Base-by-base conservation (phyloP, 2,113 vertebrate genomes). In the Kryptolebias marmoratus region DNA sequence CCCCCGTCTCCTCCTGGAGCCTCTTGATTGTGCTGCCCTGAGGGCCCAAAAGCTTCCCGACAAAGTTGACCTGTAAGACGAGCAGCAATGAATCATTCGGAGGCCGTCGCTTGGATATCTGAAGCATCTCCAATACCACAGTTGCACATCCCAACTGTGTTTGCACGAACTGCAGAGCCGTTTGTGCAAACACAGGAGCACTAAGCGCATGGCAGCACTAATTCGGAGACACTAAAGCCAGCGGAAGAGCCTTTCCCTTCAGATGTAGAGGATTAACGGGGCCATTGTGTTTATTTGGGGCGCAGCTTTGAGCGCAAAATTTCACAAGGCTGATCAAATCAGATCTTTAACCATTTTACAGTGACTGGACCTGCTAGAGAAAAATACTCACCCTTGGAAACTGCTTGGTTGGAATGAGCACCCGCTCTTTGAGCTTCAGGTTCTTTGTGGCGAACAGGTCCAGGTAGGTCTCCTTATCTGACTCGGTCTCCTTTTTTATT, bases 11-110 rank as follows among this genome's bases (percentile, higher is more conserved):
- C 84, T 99, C 98, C 84, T 99, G 98, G 59, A 99, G 94, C 58
- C 98, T 95, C 82, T 98, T 99, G 82, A 99, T 98, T 47, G 97
- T 99, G 93, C 95, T 99, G n/a, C 97, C 97, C 87, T 98, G 96
- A 32, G 97, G 97, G 73, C 97, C 97, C 82, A 99, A 90, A 83
- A 99, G 97, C 87, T 99, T 99, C 11, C 97, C 97, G 39, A 99
- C 97, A 73, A 99, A 99, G 84, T 99, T 99, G 71, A 98, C 97
- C 97, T 98, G 86, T 2, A 16, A 3, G 7, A 47, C 11, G 18
- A 52, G 4, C 18, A 39, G 12, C 50, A 55, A 12, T n/a, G n/a
- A 5, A 18, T 65, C 31, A 39, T 9, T 14, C 9, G 30, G n/a
- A 3, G 18, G 18, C 11, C 39, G 5, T 4, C 39, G 5, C 3